Conservation (phyloP, 1,140 invertebrate genomes). For the Zelostemma sp. region DNA sequence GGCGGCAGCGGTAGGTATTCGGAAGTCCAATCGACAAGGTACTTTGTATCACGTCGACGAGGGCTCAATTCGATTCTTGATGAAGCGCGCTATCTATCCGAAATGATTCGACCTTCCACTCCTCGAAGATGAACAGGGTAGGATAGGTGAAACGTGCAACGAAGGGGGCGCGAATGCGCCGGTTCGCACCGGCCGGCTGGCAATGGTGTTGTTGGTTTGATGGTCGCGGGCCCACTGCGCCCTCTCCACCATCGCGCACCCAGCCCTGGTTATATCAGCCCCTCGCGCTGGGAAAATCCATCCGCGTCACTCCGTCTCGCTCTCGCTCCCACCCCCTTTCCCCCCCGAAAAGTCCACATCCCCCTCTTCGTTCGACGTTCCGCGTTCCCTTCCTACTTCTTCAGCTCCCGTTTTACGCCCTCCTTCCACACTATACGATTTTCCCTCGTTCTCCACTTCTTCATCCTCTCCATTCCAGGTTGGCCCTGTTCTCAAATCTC, state of each 20-base stretch:
- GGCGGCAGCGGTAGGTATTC: conserved; percentile 28
- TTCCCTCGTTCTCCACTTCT: conserved; percentile 23
- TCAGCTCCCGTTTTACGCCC: not conserved
- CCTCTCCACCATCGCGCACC: conserved; percentile 64
- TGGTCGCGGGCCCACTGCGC: conserved; percentile 70
- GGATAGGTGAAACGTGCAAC: conserved; percentile 34
- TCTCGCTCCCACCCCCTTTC: conserved; percentile 26
- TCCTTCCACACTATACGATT: not conserved
- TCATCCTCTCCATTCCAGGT: conserved; percentile 10
- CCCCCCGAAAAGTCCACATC: conserved; percentile 17
- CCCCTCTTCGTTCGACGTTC: conserved; percentile 5
- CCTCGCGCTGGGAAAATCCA: conserved; percentile 48
- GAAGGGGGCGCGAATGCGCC: conserved; percentile 43
- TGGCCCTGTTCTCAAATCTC: not conserved
- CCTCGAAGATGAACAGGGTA: conserved; percentile 41
- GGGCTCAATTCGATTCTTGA: conserved; percentile 49
- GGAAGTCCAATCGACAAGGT: conserved; percentile 27
- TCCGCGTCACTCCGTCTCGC: conserved; percentile 39
- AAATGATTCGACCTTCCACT: conserved; percentile 52
- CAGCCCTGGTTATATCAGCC: conserved; percentile 63
- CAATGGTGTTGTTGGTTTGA: conserved; percentile 66
- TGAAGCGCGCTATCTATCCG: conserved; percentile 52
- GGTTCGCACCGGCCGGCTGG: conserved; percentile 34
- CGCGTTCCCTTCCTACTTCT: not conserved
- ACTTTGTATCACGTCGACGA: conserved; percentile 20